phyloP scores from a whole-genome alignment of 1,140 invertebrate genomes.

The Formica selysi region DNA sequence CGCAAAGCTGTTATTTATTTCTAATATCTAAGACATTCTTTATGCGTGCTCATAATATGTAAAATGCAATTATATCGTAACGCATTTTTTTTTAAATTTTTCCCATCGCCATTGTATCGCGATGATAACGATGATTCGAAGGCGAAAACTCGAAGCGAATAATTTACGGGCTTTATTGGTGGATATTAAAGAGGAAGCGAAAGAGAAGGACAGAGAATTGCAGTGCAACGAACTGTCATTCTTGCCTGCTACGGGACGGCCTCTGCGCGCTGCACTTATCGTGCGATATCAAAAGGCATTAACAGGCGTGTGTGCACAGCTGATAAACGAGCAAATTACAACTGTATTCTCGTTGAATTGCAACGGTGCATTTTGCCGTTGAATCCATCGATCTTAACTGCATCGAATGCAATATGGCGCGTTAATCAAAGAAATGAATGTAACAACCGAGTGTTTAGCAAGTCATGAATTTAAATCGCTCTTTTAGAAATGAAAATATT shows the following conservation, averaged over 20 bases:
- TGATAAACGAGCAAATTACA: conserved; percentile 35
- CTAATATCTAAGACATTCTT: not conserved
- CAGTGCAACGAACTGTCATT: conserved; percentile 49
- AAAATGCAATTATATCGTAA: not conserved
- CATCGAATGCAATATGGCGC: conserved; percentile 2
- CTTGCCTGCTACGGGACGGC: conserved; percentile 34
- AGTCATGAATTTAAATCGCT: conserved; percentile 1
- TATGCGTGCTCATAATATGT: not conserved
- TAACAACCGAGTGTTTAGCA: not conserved
- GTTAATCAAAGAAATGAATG: conserved; percentile 4
- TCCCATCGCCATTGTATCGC: too few species aligned
- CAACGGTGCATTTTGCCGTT: conserved; percentile 43
- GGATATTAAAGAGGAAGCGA: not conserved
- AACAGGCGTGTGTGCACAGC: conserved; percentile 29
- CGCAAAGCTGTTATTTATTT: conserved; percentile 6
- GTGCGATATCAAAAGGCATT: conserved; percentile 49
- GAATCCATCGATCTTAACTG: conserved; percentile 24
- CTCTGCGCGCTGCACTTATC: conserved; percentile 44
- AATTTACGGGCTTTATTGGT: conserved; percentile 7
- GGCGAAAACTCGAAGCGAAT: conserved; percentile 17
- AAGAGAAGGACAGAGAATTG: not conserved
- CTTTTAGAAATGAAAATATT: not conserved
- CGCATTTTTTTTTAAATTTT: not conserved
- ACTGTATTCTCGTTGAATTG: conserved; percentile 15
- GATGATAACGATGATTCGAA: not conserved